A percentile compares a stretch with the other conserved stretches of the same genome.
Evolutionary conservation across 2,888 invertebrate species (phyloP).

Genomic region (Stenoptilia bipunctidactyla): DNA sequence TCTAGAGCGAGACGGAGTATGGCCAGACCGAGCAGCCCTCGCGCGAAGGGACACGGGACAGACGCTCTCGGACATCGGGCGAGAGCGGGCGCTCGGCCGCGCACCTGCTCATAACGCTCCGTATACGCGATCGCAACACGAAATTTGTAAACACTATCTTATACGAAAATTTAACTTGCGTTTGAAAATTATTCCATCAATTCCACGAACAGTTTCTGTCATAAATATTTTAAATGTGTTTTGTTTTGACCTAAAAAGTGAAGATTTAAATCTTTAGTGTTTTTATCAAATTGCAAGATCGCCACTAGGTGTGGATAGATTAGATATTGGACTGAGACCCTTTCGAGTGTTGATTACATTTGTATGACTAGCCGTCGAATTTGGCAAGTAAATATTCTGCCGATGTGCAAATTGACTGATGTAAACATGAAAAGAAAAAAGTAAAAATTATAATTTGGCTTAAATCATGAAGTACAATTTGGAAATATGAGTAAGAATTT

Average conservation of each 20-base stretch:
- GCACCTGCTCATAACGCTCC: conserved; percentile 56
- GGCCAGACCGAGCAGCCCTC: conserved; percentile 54
- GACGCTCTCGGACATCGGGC: conserved; percentile 72
- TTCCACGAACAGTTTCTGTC: conserved; percentile 21
- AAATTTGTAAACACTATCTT: conserved; percentile 40
- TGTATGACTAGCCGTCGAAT: conserved; percentile 45
- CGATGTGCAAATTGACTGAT: conserved; percentile 23
- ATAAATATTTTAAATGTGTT: conserved; percentile 15
- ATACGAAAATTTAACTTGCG: no score
- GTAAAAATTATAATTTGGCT: conserved; percentile 28
- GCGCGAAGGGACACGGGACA: conserved; percentile 71
- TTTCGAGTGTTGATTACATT: conserved; percentile 61
- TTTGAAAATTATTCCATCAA: conserved; percentile 29
- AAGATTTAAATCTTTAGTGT: conserved; percentile 13
- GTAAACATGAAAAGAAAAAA: conserved; percentile 60
- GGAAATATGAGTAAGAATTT: conserved; percentile 44
- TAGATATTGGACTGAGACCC: conserved; percentile 57
- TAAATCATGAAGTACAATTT: conserved; percentile 34
- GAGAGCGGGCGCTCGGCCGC: conserved; percentile 68
- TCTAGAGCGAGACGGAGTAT: conserved; percentile 58
- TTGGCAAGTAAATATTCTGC: conserved; percentile 40
- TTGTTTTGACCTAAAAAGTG: no score
- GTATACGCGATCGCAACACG: conserved; percentile 51
- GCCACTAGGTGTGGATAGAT: conserved; percentile 56
- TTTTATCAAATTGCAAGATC: conserved; percentile 21